These are phyloP conservation scores for Blastobasis lacticolella DNA, from an alignment of 2,888 invertebrate species.

Conservation along the genomic window DNA sequence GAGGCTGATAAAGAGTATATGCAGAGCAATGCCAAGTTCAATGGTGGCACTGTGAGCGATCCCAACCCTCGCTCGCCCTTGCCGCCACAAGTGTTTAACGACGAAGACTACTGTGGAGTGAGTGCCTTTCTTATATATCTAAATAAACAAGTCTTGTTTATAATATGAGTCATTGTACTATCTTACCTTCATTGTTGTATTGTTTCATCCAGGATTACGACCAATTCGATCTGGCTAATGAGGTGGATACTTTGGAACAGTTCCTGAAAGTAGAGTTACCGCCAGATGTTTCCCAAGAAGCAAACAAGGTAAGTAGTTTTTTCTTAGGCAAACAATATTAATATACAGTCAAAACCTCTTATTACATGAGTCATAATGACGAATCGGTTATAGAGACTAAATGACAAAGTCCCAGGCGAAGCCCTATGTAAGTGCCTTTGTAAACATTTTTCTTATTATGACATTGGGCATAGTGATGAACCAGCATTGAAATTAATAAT, in stretches of 20 bases:
- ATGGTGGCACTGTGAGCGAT: conserved; percentile 82
- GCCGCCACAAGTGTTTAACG: conserved; percentile 96
- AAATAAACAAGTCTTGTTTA: neutral
- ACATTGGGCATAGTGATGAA: neutral
- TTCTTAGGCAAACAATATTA: too few relatives aligned
- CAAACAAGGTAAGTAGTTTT: conserved; percentile 27
- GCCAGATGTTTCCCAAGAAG: conserved; percentile 45
- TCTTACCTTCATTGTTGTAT: neutral
- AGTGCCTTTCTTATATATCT: conserved; percentile 31
- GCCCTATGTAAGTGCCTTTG: neutral
- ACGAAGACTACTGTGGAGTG: conserved; percentile 94
- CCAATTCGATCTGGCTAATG: conserved; percentile 92
- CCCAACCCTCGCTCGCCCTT: conserved; percentile 84
- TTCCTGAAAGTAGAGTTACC: conserved; percentile 85
- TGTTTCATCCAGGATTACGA: conserved; percentile 86
- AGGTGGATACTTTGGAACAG: conserved; percentile 90
- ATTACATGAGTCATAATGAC: too few relatives aligned
- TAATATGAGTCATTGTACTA: neutral
- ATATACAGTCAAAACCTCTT: too few relatives aligned
- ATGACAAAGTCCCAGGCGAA: too few relatives aligned
- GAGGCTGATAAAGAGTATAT: conserved; percentile 93
- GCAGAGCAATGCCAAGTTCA: conserved; percentile 88
- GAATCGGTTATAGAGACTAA: too few relatives aligned
- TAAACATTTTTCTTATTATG: neutral
- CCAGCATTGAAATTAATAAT: neutral